A percentile compares a stretch with the other conserved stretches of the same genome.
These are phyloP conservation scores for Phaethornis superciliosus DNA, from an alignment of 2,113 vertebrate genomes.

Conservation along the genomic window DNA sequence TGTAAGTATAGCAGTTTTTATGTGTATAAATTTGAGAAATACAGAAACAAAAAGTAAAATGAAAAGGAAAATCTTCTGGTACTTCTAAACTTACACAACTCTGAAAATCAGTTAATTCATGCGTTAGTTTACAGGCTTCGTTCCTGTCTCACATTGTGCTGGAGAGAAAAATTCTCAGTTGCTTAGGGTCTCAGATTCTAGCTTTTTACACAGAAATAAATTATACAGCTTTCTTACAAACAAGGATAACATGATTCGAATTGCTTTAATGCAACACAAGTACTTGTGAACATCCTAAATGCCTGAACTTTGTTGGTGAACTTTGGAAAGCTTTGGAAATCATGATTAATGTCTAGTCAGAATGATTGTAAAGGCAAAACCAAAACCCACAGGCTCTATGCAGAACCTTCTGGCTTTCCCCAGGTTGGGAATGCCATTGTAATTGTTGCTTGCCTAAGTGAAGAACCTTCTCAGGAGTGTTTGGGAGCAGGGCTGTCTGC, in stretches of 20 bases:
- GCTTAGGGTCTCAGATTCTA: not conserved
- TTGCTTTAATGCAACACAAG: not conserved
- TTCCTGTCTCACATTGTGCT: not conserved
- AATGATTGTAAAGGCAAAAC: conserved; percentile 25
- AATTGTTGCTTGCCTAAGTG: conserved; percentile 68
- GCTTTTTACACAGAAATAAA: not conserved
- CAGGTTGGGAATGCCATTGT: conserved; percentile 55
- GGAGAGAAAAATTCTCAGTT: not conserved
- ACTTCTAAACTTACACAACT: not conserved
- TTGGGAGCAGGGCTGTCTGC: conserved; percentile 75
- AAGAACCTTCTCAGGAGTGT: conserved; percentile 71
- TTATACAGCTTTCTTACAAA: not conserved
- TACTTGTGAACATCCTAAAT: conserved; percentile 24
- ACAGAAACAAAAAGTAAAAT: not conserved
- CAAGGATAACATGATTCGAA: not conserved
- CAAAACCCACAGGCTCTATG: conserved; percentile 20
- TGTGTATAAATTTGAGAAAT: not conserved
- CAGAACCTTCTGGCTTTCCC: conserved; percentile 47
- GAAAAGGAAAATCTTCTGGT: not conserved
- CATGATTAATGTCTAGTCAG: conserved; percentile 67
- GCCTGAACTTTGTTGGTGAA: conserved; percentile 65
- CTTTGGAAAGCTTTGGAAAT: conserved; percentile 66
- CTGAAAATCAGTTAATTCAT: not conserved
- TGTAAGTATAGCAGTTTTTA: not conserved
- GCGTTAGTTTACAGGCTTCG: not conserved